Evolutionary conservation across 2,797 vertebrate species (phyloP).

Genomic region (Eutrigla gurnardus): DNA sequence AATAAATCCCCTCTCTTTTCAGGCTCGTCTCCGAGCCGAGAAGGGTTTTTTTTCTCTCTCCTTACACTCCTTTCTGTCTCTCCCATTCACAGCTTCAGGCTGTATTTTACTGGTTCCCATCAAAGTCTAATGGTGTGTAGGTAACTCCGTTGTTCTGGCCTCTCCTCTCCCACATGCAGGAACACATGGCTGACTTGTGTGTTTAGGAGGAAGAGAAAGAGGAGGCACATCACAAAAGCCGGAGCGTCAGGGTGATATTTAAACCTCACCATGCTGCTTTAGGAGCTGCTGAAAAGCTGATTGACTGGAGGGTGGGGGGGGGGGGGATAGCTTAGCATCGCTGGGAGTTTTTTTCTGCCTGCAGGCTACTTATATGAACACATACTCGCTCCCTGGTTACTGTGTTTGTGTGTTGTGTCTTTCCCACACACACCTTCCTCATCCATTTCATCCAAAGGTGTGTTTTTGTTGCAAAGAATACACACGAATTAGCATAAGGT

Average conservation of each 20-base stretch:
- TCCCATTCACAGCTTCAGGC: slow-evolving; percentile 77
- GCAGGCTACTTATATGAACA: slow-evolving; percentile 38
- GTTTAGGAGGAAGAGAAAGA: slow-evolving; percentile 40
- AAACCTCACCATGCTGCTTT: slow-evolving; percentile 71
- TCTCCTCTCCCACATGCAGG: slow-evolving; percentile 25
- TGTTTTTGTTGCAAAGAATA: too few species aligned
- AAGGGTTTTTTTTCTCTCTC: not conserved
- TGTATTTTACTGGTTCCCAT: slow-evolving; percentile 80
- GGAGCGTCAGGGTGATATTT: slow-evolving; percentile 76
- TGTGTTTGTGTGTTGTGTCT: not conserved
- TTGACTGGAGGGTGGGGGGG: slow-evolving; percentile 55
- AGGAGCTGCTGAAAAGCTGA: slow-evolving; percentile 72
- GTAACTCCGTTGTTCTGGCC: slow-evolving; percentile 80
- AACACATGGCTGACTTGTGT: slow-evolving; percentile 17
- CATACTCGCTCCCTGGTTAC: slow-evolving; percentile 28
- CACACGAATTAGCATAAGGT: too few species aligned
- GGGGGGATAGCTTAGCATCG: slow-evolving; percentile 23
- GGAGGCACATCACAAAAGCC: slow-evolving; percentile 59
- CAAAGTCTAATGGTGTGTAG: slow-evolving; percentile 81
- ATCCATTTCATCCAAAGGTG: too few species aligned
- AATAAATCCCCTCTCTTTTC: slow-evolving; percentile 16
- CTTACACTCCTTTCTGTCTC: slow-evolving; percentile 3
- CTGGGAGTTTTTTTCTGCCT: slow-evolving; percentile 32
- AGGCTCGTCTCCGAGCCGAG: slow-evolving; percentile 23
- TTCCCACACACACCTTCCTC: too few species aligned